phyloP scores from a whole-genome alignment of 37 sponge, comb jelly and placozoan genomes.

The Eunapius fragilis region DNA sequence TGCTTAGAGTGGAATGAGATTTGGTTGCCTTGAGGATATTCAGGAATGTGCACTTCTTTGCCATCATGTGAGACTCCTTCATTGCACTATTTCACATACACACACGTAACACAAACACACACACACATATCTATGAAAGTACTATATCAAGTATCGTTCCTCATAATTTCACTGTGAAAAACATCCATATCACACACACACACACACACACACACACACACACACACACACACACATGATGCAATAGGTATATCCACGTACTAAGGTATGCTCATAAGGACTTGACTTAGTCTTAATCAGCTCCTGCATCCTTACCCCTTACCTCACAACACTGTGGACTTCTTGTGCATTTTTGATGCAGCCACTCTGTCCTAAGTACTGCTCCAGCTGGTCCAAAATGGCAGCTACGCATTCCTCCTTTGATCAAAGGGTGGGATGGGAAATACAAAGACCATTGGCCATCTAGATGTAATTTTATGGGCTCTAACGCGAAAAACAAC shows the following conservation, averaged over 20 bases:
- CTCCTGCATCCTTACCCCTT: neutral
- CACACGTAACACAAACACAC: neutral
- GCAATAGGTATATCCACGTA: too few species aligned
- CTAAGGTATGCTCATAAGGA: neutral
- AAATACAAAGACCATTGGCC: neutral
- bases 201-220: conserved; percentile 8
- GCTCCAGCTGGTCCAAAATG: conserved; percentile 51
- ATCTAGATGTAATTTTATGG: neutral
- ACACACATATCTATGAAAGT: neutral
- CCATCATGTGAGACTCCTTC: conserved; percentile 61
- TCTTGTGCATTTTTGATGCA: conserved; percentile 69
- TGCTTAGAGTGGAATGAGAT: conserved; percentile 57
- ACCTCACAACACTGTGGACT: conserved; percentile 54
- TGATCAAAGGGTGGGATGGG: neutral
- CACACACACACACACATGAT: neutral
- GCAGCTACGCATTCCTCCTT: neutral
- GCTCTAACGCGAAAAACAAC: neutral
- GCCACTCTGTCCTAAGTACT: conserved; percentile 53
- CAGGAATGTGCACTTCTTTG: conserved; percentile 43
- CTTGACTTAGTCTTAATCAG: too few species aligned
- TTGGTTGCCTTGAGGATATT: conserved; percentile 73
- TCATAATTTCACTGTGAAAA: neutral
- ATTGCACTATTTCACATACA: conserved; percentile 36
- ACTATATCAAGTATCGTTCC: too few species aligned
- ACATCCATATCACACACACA: neutral